These are phyloP conservation scores for Ochropleura leucogaster DNA, from an alignment of 2,888 invertebrate genomes.

Conservation along the genomic window DNA sequence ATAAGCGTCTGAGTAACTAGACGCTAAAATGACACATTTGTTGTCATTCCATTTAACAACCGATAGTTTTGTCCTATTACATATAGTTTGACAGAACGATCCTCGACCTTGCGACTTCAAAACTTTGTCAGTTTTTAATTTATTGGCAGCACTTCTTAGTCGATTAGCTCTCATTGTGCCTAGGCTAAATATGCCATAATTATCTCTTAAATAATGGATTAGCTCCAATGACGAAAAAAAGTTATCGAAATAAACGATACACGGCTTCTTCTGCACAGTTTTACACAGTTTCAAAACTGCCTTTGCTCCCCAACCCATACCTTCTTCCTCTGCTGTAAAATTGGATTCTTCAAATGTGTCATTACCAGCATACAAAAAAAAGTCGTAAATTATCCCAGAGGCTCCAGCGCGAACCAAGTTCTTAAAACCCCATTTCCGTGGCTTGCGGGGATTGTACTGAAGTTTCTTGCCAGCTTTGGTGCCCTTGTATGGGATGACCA, in stretches of 20 bases:
- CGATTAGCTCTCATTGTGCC: too few relatives aligned
- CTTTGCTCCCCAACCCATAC: constrained; percentile 37
- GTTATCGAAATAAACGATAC: constrained; percentile 30
- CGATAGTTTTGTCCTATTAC: constrained; percentile 4
- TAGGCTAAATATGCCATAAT: neutral
- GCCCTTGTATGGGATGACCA: constrained; percentile 1
- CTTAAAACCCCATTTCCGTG: constrained; percentile 20
- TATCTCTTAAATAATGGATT: constrained; percentile 15
- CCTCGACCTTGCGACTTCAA: constrained; percentile 8
- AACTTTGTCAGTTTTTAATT: neutral
- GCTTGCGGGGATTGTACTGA: constrained; percentile 16
- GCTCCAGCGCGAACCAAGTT: constrained; percentile 18
- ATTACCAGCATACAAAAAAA: constrained; percentile 18
- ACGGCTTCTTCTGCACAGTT: constrained; percentile 38
- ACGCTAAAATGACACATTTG: constrained; percentile 7
- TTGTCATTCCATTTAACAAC: constrained; percentile 9
- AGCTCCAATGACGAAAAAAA: constrained; percentile 42
- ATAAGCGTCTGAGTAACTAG: neutral
- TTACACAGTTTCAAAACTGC: constrained; percentile 35
- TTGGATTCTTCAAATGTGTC: constrained; percentile 5
- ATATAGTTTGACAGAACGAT: constrained; percentile 2
- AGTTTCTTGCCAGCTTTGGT: constrained; percentile 4
- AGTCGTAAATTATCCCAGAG: constrained; percentile 15
- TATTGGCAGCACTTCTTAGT: too few relatives aligned
- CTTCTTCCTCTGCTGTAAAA: constrained; percentile 13